Evolutionary conservation across 1,140 invertebrate species (phyloP).

Genomic region (Gerris buenoi): DNA sequence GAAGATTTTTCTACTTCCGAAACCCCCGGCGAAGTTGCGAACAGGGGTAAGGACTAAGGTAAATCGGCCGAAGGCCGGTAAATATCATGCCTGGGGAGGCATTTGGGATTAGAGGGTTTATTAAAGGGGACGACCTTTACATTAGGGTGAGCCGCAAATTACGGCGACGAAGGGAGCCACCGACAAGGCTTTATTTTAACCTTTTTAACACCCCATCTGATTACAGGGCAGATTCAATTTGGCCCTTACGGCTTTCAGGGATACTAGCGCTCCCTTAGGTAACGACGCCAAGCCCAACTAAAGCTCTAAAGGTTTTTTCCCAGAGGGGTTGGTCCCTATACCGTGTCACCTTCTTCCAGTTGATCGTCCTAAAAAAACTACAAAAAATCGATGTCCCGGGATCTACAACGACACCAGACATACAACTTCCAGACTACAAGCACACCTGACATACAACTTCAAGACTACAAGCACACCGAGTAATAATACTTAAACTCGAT

Average conservation of each 20-base stretch:
- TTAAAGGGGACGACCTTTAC: slow-evolving; percentile 11
- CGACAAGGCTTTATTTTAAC: slow-evolving; percentile 18
- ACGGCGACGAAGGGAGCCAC: slow-evolving; percentile 6
- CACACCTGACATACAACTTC: too few relatives aligned
- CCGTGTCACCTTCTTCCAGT: too few relatives aligned
- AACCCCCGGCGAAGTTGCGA: not conserved
- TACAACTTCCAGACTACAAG: too few relatives aligned
- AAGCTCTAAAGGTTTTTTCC: too few relatives aligned
- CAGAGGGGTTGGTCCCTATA: too few relatives aligned
- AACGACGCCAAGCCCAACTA: not conserved
- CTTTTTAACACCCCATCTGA: slow-evolving; percentile 20
- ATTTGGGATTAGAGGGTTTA: not conserved
- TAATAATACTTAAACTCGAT: too few relatives aligned
- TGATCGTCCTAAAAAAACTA: too few relatives aligned
- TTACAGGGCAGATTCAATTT: slow-evolving; percentile 17
- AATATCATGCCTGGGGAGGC: not conserved
- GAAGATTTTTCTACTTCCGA: not conserved
- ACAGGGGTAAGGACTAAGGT: not conserved
- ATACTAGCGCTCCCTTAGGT: not conserved
- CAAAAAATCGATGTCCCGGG: too few relatives aligned
- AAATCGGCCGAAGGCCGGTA: not conserved
- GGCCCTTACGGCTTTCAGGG: not conserved
- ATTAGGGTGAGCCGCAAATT: slow-evolving; percentile 8
- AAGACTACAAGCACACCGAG: too few relatives aligned
- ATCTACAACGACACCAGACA: too few relatives aligned